Conservation (phyloP, 2,113 vertebrate species). For the Benitochromis conjunctus region DNA sequence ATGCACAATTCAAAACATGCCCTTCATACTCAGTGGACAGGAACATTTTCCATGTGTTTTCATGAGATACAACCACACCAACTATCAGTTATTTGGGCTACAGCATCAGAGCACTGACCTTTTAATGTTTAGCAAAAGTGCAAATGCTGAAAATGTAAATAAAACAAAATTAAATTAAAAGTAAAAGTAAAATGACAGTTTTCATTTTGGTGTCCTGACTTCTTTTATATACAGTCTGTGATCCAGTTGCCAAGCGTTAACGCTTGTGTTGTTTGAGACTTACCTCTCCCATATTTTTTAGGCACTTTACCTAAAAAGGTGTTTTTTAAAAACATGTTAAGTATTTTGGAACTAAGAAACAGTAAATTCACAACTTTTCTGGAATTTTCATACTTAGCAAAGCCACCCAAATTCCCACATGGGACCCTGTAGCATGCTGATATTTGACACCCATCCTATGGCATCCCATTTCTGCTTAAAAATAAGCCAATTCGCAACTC, state of each 20-base stretch:
- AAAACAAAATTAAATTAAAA: neutral
- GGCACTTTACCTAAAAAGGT: neutral
- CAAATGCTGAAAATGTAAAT: neutral
- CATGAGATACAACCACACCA: neutral
- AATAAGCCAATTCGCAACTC: neutral
- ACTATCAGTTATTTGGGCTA: neutral
- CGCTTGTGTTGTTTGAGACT: neutral
- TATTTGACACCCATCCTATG: neutral
- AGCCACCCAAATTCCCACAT: neutral
- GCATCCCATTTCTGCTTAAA: neutral
- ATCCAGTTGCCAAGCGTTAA: neutral
- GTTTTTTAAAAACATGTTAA: neutral
- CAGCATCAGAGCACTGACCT: neutral
- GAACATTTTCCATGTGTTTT: neutral
- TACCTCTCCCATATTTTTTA: rapidly evolving
- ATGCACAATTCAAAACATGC: neutral
- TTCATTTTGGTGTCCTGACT: neutral
- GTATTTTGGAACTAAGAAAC: rapidly evolving
- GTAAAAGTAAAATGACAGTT: neutral
- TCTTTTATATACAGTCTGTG: neutral
- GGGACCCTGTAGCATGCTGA: neutral
- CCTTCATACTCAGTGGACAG: neutral
- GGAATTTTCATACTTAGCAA: neutral
- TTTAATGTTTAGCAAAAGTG: neutral
- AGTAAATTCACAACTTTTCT: rapidly evolving